phyloP scores from a whole-genome alignment of 2,888 invertebrate genomes.

The Orthonevra nobilis region DNA sequence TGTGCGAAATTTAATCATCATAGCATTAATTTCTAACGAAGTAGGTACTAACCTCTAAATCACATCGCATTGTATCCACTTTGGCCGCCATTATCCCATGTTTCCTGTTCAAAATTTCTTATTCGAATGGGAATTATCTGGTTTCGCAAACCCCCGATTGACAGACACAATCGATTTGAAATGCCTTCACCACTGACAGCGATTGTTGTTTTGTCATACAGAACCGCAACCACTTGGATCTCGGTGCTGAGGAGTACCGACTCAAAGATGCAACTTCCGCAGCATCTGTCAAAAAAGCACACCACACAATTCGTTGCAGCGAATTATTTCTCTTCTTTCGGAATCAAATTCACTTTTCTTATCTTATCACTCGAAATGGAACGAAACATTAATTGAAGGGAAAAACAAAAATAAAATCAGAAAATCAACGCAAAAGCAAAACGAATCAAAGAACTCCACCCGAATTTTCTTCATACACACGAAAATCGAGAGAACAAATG shows the following conservation, averaged over 20 bases:
- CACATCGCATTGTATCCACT: constrained; percentile 64
- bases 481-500: constrained; percentile 6
- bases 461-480: constrained; percentile 58
- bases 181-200: constrained; percentile 6
- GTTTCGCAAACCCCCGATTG: neutral
- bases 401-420: constrained; percentile 14
- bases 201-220: constrained; percentile 31
- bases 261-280: constrained; percentile 50
- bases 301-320: constrained; percentile 13
- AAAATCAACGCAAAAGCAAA: constrained; percentile 23
- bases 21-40: too few species aligned
- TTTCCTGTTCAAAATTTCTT: constrained; percentile 30
- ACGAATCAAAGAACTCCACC: constrained; percentile 59
- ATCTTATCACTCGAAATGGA: constrained; percentile 35
- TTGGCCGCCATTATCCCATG: constrained; percentile 69
- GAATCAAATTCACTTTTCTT: constrained; percentile 35
- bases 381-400: neutral
- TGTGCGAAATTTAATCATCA: too few species aligned
- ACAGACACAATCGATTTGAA: constrained; percentile 35
- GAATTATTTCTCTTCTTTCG: constrained; percentile 7
- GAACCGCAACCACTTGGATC: too few species aligned
- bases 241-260: too few species aligned
- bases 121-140: constrained; percentile 21
- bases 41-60: constrained; percentile 59
- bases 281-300: constrained; percentile 65